Evolutionary conservation across 2,888 invertebrate species (phyloP), one percentile per base, ranked within the genome.

Genomic region (Sisyra nigra): DNA sequence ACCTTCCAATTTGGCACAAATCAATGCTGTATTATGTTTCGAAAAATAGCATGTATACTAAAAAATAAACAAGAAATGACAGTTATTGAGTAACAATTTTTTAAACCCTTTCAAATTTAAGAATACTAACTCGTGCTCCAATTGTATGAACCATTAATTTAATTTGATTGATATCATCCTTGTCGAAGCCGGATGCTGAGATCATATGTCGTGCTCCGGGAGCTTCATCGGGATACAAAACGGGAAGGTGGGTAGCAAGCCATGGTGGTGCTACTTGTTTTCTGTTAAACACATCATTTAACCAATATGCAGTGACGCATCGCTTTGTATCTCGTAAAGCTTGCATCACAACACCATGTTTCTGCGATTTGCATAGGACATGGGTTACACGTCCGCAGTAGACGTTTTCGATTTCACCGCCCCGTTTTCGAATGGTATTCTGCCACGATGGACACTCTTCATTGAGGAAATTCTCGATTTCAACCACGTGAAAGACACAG

Each of bases 191-290:
- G 35, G 88, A 82, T 9, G 88, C 66, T 3, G 87, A 79, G 50
- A 91, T 83, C 19, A 91, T 76, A 61, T 85, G 82, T 52, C 80
- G 77, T 0, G 68, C 61, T 15, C 80, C 76, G 9, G 89, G 89
- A 3, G 79, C 70, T 48, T 83, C 84, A 30, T 77, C 68, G 42
- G 62, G 50, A 45, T 61, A 61, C 47, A 62, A 57, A 15, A 72
- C 70, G 8, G 97, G 97, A 52, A 97, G 71, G 63, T 98, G 97
- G 37, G 93, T 67, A 9, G 92, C 88, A 54, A 87, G 84, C 85
- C 87, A 94, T 0, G 98, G 97, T 1, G 94, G 89, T 42, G 80
- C 64, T 53, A 96, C 80, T 54, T 85, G 85, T 52, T 87, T 85
- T 40, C 84, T 80, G 15, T 76, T 60, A 54, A 97, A 76, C 4